These are phyloP conservation scores for Trachymyrmex cornetzi DNA, from an alignment of 1,140 invertebrate species.

Conservation along the genomic window DNA sequence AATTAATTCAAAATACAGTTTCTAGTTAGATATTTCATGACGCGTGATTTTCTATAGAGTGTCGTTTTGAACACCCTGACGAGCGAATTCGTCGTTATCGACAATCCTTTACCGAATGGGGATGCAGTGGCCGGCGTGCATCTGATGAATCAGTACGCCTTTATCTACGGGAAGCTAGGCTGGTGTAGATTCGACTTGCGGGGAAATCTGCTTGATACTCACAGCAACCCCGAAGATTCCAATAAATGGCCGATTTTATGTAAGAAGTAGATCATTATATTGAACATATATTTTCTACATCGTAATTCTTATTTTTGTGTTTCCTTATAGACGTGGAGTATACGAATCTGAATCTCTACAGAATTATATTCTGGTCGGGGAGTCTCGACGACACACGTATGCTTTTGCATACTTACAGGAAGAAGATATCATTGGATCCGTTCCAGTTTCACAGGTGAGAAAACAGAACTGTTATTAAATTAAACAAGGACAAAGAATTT, in stretches of 20 bases:
- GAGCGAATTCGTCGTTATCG: conserved; percentile 94
- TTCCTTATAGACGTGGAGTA: conserved; percentile 90
- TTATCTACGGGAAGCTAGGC: conserved; percentile 88
- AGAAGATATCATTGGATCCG: conserved; percentile 88
- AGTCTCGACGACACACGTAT: conserved; percentile 91
- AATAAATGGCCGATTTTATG: conserved; percentile 91
- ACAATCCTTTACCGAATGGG: conserved; percentile 92
- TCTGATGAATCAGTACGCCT: conserved; percentile 92
- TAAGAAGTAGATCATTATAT: conserved; percentile 80
- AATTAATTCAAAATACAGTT: not conserved
- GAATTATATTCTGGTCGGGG: conserved; percentile 93
- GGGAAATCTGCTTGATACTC: conserved; percentile 90
- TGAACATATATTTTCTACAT: conserved; percentile 31
- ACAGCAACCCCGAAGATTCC: conserved; percentile 88
- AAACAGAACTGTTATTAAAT: not conserved
- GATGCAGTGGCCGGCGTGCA: conserved; percentile 91
- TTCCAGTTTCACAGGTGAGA: conserved; percentile 91
- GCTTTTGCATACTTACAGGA: conserved; percentile 89
- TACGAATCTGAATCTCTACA: conserved; percentile 90
- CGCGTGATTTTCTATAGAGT: conserved; percentile 87
- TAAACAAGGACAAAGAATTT: no score
- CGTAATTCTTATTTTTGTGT: conserved; percentile 27
- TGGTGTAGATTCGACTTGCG: conserved; percentile 93
- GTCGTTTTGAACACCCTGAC: conserved; percentile 96
- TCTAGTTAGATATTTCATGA: conserved; percentile 2